Percentiles rank a stretch among this genome's conserved stretches.
Conservation (phyloP, 2,797 vertebrate genomes). For the Notamacropus eugenii region DNA sequence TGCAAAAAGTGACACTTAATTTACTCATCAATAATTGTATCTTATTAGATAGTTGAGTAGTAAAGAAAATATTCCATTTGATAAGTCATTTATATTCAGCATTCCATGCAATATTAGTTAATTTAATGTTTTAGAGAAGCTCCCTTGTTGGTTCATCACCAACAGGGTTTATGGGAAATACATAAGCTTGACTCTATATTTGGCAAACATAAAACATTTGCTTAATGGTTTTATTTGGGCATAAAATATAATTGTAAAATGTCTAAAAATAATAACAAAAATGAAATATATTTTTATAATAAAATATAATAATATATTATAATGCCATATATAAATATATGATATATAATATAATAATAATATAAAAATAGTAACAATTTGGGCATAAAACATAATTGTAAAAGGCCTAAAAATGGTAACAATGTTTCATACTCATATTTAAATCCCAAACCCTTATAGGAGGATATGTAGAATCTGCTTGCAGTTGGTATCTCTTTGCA, state of each 20-base stretch:
- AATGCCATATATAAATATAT: no score
- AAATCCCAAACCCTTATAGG: not conserved
- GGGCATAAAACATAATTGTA: not conserved
- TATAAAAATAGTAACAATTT: not conserved
- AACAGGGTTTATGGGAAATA: not conserved
- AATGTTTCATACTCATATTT: not conserved
- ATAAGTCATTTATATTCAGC: not conserved
- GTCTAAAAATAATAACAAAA: not conserved
- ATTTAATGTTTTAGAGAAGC: not conserved
- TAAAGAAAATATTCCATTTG: not conserved
- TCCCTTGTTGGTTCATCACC: not conserved
- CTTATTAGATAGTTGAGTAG: not conserved
- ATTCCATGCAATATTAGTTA: not conserved
- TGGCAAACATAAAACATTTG: not conserved
- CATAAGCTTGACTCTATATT: not conserved
- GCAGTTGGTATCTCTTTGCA: not conserved
- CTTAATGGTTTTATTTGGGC: not conserved
- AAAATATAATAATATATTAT: no score
- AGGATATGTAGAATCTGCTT: not conserved
- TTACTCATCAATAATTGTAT: not conserved
- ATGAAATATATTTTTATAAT: no score
- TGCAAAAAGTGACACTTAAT: not conserved
- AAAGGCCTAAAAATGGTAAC: not conserved
- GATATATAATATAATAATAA: no score
- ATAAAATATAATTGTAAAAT: not conserved